Base-by-base conservation (phyloP, 2,888 invertebrate species). In the Galeopsomyia nigrocyanea region DNA sequence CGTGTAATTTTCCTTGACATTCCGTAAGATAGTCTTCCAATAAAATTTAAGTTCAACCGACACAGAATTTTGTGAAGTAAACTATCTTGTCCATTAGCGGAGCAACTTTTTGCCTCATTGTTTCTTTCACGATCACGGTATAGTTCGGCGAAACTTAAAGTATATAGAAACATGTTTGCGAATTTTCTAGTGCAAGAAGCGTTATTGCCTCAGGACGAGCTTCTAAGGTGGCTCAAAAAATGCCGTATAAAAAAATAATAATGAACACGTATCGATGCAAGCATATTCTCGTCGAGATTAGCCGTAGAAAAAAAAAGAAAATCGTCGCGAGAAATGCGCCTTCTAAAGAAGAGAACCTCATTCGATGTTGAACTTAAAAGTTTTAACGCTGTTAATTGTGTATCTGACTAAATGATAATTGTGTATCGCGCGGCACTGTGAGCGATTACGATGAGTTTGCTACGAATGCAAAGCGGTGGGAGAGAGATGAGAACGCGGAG, bases 331-430 rank as follows among this genome's bases (percentile, higher is more conserved):
- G 73, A 76, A 61, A 80, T 39, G 82, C 82, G 83, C 83, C 84
- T 83, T 85, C 81, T 80, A 77, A 81, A 75, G 77, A 78, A 78
- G 77, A 78, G 77, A 82, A 81, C 82, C 83, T 84, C 83, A 82
- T 83, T 83, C 79, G 83, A 83, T 82, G 85, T 86, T 86, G 82
- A 85, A 83, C 82, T 84, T 82, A 81, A 85, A 83, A 85, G 83
- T 85, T 85, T 83, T 83, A 84, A 85, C 80, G 81, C 81, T 86
- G 85, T 86, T 86, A 78, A 80, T 80, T 78, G 78, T 80, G 79
- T 78, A 80, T 80, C 76, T 76, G 76, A 77, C 76, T 77, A 78
- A 76, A 75, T 76, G 76, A 75, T 73, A 71, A 73, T 68, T 71
- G 70, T 72, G 71, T 74, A 78, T 75, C 72, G 75, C 73, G 69